Base-by-base conservation (phyloP, 2,888 invertebrate species). In the Noctua comes region DNA sequence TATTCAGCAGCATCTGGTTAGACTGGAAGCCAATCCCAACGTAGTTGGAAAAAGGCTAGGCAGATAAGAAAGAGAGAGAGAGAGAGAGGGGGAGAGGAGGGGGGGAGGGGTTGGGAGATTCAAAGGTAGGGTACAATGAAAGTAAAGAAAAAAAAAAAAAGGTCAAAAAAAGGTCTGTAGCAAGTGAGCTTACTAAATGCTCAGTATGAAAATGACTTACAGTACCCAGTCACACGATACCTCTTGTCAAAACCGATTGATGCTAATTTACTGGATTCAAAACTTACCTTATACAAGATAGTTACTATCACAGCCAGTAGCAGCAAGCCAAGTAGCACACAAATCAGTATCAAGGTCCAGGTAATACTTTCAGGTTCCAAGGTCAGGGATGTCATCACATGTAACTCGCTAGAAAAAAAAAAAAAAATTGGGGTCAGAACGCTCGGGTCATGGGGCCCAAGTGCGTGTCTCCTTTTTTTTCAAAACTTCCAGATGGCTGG, bases 331-430 rank as follows among this genome's bases (percentile, higher is more conserved):
- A 89, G 73, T 27, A 88, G 62, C 8, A 88, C 83, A 31, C 88
- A 89, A 1, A 83, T 73, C 24, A 89, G 36, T 18, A 88, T 76
- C 16, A 88, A 74, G 4, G 79, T 83, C 87, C 88, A 89, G 1
- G 85, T 83, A 10, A 80, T 73, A 36, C 82, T 83, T 10, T 84
- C 84, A 16, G 88, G 88, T 27, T 88, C 89, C 43, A 88, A 57
- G 40, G 76, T 68, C 24, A 88, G 66, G 0, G 73, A 77, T 8
- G 89, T 89, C 0, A 74, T 88, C 40, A 88, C 82, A 64, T 77
- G n/a, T 36, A 77, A 79, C 0, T 69, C 21, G 0, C 89, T 88
- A 72, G 24, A 89, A 79, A 62, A 24, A 31, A 0, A 8, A 2
- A 57, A 11, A 27, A 18, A 11, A 10, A 16, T 0, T 36, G 31